These are phyloP conservation scores for Oligia strigilis DNA, from an alignment of 2,888 invertebrate species.

Conservation along the genomic window DNA sequence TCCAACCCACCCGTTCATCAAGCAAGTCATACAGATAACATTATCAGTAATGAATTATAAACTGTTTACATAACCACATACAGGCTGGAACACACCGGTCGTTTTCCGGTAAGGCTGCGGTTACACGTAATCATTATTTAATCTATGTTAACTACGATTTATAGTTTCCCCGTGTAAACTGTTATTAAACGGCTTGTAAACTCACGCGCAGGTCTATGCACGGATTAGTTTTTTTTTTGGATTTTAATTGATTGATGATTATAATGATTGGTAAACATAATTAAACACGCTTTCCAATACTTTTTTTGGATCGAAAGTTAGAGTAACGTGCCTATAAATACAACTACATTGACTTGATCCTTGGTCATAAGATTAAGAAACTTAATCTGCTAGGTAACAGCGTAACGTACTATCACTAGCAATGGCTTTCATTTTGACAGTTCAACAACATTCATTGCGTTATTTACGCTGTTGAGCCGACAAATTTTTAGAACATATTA, in stretches of 20 bases:
- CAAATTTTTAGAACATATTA: no score
- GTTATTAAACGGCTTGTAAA: conserved; percentile 48
- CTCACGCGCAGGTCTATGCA: conserved; percentile 21
- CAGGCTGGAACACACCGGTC: conserved; percentile 35
- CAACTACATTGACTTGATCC: not conserved
- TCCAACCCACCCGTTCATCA: not conserved
- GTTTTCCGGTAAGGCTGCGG: conserved; percentile 52
- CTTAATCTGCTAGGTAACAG: not conserved
- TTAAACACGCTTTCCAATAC: conserved; percentile 28
- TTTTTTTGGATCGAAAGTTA: not conserved
- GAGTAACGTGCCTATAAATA: not conserved
- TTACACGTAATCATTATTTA: conserved; percentile 57
- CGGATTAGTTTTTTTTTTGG: conserved; percentile 16
- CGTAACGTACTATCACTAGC: not conserved
- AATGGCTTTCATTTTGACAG: not conserved
- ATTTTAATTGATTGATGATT: conserved; percentile 29
- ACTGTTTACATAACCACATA: conserved; percentile 51
- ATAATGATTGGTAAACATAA: conserved; percentile 24
- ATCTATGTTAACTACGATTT: conserved; percentile 56
- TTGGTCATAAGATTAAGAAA: not conserved
- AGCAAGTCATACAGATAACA: conserved; percentile 27
- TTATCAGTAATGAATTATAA: conserved; percentile 52
- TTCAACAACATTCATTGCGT: not conserved
- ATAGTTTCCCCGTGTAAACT: conserved; percentile 54
- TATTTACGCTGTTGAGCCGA: no score